Percentiles rank a stretch among this genome's conserved stretches.
phyloP scores from a whole-genome alignment of 2,797 vertebrate genomes.

The Aldrovandia affinis region DNA sequence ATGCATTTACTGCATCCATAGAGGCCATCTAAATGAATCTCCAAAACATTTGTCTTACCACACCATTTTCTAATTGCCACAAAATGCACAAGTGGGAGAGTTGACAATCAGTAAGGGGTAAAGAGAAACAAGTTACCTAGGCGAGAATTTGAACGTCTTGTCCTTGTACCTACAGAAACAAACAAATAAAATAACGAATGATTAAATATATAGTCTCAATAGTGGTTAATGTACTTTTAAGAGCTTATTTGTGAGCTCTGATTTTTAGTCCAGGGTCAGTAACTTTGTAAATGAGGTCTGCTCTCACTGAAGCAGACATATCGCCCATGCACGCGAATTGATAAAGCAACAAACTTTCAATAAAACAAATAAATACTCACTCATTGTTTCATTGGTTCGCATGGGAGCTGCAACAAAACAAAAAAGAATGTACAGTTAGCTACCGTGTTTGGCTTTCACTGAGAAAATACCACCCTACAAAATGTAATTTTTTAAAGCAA shows the following conservation, averaged over 20 bases:
- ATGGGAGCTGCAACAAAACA: background rate
- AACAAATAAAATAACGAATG: background rate
- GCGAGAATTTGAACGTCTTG: background rate
- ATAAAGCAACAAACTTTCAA: background rate
- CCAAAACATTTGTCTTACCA: background rate
- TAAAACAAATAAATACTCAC: constrained; percentile 7
- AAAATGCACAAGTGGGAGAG: background rate
- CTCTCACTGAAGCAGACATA: no score
- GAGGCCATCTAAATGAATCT: background rate
- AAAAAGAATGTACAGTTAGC: background rate
- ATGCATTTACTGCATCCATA: background rate
- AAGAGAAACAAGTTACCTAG: background rate
- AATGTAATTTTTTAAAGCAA: background rate
- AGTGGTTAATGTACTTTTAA: background rate
- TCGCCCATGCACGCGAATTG: background rate
- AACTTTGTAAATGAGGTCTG: no score
- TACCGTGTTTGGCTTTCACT: no score
- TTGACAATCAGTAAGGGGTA: background rate
- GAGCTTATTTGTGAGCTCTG: no score
- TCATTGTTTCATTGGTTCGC: background rate
- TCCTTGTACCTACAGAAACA: background rate
- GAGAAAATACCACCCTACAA: no score
- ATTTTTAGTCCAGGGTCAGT: no score
- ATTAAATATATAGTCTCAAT: background rate
- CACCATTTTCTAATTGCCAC: no score